These are phyloP conservation scores for Ochropacha duplaris DNA, from an alignment of 2,888 invertebrate genomes.

Conservation along the genomic window DNA sequence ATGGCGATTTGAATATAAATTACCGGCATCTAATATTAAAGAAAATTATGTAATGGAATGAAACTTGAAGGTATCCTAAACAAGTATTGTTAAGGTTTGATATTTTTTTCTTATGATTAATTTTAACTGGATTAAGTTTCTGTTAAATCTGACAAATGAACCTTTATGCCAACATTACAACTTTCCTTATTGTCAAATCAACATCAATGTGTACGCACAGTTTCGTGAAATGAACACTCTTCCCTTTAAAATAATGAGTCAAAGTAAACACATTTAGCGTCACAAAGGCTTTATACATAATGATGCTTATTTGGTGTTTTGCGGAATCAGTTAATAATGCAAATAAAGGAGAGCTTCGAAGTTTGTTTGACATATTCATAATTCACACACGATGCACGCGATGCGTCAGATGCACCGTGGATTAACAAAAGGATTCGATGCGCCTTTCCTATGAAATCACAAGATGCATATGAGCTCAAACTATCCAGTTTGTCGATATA, in stretches of 20 bases:
- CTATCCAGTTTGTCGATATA: slow-evolving; percentile 60
- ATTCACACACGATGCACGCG: slow-evolving; percentile 41
- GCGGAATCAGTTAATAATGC: slow-evolving; percentile 60
- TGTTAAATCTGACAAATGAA: slow-evolving; percentile 1
- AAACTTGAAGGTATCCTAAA: background rate
- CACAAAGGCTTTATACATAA: slow-evolving; percentile 72
- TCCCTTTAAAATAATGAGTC: slow-evolving; percentile 66
- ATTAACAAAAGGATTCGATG: slow-evolving; percentile 14
- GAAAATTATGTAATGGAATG: background rate
- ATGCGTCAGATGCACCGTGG: slow-evolving; percentile 36
- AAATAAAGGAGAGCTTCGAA: slow-evolving; percentile 59
- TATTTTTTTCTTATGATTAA: no score
- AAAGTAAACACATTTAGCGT: slow-evolving; percentile 60
- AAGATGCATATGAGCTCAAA: slow-evolving; percentile 36
- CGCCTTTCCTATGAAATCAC: slow-evolving; percentile 50
- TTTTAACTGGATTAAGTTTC: no score
- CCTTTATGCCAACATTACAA: background rate
- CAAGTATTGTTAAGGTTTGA: no score
- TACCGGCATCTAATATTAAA: no score
- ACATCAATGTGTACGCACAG: slow-evolving; percentile 33
- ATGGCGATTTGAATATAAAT: background rate
- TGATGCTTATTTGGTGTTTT: slow-evolving; percentile 69
- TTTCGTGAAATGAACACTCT: slow-evolving; percentile 51
- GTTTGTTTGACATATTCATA: slow-evolving; percentile 62
- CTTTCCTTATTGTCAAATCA: slow-evolving; percentile 25